Evolutionary conservation across 2,113 vertebrate species (phyloP).

Genomic region (Tupaia tana): DNA sequence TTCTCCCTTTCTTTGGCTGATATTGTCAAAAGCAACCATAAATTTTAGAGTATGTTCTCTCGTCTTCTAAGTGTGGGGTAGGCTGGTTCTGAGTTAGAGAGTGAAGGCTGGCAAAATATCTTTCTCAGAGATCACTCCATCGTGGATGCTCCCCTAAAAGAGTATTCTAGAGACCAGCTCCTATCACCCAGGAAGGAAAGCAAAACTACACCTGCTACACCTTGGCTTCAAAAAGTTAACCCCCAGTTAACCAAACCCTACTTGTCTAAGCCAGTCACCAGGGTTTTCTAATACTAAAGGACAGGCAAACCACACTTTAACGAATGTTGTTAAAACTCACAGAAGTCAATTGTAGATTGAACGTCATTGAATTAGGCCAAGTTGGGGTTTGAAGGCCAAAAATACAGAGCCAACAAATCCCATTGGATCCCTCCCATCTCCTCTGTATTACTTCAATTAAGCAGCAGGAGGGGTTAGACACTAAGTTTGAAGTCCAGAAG

Average conservation of each 20-base stretch:
- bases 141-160: neutral
- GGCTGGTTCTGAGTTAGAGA: neutral
- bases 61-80: neutral
- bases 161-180: neutral
- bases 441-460: neutral
- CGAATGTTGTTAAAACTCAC: neutral
- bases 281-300: neutral
- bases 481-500: neutral
- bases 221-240: neutral
- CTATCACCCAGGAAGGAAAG: neutral
- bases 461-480: neutral
- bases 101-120: neutral
- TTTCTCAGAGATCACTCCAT: neutral
- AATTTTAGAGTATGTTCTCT: neutral
- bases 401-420: neutral
- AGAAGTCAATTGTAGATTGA: neutral
- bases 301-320: neutral
- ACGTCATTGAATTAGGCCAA: neutral
- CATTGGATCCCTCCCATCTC: neutral
- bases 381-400: neutral
- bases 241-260: neutral
- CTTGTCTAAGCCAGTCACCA: neutral
- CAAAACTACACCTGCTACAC: neutral
- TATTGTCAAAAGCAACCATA: neutral
- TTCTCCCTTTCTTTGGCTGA: neutral